These are phyloP conservation scores for Aurelia sp. DNA, from an alignment of 30 jellyfish, hydroid and myxozoan species.

Conservation along the genomic window DNA sequence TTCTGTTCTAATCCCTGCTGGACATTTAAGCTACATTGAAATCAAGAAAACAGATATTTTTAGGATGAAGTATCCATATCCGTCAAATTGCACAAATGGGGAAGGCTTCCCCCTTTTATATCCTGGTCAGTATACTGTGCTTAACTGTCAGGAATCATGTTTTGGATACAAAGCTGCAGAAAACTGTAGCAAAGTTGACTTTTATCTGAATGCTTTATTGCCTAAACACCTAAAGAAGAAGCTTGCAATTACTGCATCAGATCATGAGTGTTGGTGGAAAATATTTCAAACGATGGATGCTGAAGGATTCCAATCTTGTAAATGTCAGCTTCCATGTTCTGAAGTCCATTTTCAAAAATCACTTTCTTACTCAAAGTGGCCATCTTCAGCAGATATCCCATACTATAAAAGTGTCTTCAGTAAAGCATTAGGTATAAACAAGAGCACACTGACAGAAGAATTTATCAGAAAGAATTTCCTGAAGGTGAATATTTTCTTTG, in stretches of 20 bases:
- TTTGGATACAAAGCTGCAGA: neutral
- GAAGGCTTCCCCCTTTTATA: constrained; percentile 1
- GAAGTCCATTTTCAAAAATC: constrained; percentile 17
- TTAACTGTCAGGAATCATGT: constrained; percentile 37
- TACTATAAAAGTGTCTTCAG: constrained; percentile 26
- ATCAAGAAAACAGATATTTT: constrained; percentile 13
- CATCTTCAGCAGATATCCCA: constrained; percentile 22
- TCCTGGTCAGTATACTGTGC: constrained; percentile 42
- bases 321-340: constrained; percentile 33
- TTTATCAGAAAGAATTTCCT: constrained; percentile 35
- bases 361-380: constrained; percentile 45
- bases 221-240: constrained; percentile 10
- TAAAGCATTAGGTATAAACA: constrained; percentile 12
- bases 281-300: neutral
- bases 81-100: constrained; percentile 55
- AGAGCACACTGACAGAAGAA: constrained; percentile 17
- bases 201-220: neutral
- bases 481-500: constrained; percentile 31
- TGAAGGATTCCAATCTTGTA: constrained; percentile 14
- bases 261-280: neutral
- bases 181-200: neutral
- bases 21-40: constrained; percentile 31
- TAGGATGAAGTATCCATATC: constrained; percentile 34
- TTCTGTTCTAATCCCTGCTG: constrained; percentile 18
- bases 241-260: neutral